Evolutionary conservation across 2,888 invertebrate genomes (phyloP), one percentile per base, ranked within the genome.

Genomic region (Leptopterna dolabrata): DNA sequence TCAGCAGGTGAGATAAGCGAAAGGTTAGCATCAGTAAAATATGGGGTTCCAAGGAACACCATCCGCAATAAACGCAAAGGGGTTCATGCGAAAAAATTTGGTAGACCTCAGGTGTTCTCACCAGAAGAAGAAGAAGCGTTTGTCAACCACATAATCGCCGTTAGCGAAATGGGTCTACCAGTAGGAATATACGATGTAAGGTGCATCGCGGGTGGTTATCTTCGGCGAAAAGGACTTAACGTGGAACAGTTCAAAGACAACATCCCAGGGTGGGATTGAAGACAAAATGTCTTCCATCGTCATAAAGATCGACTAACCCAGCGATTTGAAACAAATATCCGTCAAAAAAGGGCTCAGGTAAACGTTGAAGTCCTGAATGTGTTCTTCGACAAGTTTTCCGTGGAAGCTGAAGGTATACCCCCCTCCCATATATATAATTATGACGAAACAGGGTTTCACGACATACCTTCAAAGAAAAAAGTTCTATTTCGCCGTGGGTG

Each of bases 81-180:
- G 45, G n/a, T 1, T 76, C 76, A 43, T 43, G 76, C 11, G 43
- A 76, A 76, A 76, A 76, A 14, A 19, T 4, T 76, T 76, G 76
- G 45, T 76, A 76, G 76, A 43, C 76, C 76, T 76, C 43, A 73
- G 73, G 73, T 29, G 76, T 76, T 76, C 76, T 13, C 76, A 76
- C 76, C 76, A 76, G 43, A 76, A 4, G 43, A 76, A 19, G 76
- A 76, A 76, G 76, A 76, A 43, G 76, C 76, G 24, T 76, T 76
- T 76, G 76, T 76, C 43, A 36, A 76, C 76, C 76, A 76, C 19
- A 76, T 76, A 76, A 76, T 76, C n/a, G 43, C 76, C 76, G 45
- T 76, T 76, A 76, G 76, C 45, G 76, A 76, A 76, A 45, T 76
- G 76, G 76, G 76, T 41, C 41, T 76, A 76, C 76, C 76, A 19